Conservation (phyloP, 2,797 vertebrate species). For the Emys orbicularis region DNA sequence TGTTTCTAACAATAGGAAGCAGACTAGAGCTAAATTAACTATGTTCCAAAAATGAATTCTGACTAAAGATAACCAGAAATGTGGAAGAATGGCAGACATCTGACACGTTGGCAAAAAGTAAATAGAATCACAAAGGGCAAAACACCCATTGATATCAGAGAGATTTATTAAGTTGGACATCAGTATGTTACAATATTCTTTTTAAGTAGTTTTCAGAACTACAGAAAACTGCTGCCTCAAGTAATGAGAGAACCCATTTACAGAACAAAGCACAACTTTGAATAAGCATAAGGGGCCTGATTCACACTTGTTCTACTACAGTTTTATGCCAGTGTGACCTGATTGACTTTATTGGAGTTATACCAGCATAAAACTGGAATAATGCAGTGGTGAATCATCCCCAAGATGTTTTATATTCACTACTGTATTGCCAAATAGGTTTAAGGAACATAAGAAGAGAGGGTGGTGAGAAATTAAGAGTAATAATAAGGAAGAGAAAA, state of each 20-base stretch:
- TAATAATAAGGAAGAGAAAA: neutral
- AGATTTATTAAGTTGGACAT: neutral
- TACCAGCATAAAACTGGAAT: neutral
- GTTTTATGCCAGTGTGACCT: neutral
- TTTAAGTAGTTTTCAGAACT: neutral
- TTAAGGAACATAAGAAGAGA: slow-evolving; percentile 9
- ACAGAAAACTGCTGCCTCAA: neutral
- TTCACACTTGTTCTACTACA: neutral
- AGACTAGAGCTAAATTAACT: neutral
- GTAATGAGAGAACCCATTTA: neutral
- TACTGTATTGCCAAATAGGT: slow-evolving; percentile 9
- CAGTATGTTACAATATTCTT: neutral
- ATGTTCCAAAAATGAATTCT: neutral
- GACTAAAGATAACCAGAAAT: neutral
- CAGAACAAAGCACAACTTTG: neutral
- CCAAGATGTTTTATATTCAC: neutral
- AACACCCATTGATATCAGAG: neutral
- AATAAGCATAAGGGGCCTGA: neutral
- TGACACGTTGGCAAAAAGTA: neutral
- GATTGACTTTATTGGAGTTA: rapidly evolving
- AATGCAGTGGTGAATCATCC: neutral
- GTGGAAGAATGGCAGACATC: neutral
- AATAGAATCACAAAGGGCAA: neutral
- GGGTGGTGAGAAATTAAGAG: neutral
- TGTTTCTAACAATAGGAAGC: neutral